Percentiles rank a stretch among this genome's conserved stretches.
Conservation (phyloP, 2,888 invertebrate genomes). For the Coleophora flavipennella region DNA sequence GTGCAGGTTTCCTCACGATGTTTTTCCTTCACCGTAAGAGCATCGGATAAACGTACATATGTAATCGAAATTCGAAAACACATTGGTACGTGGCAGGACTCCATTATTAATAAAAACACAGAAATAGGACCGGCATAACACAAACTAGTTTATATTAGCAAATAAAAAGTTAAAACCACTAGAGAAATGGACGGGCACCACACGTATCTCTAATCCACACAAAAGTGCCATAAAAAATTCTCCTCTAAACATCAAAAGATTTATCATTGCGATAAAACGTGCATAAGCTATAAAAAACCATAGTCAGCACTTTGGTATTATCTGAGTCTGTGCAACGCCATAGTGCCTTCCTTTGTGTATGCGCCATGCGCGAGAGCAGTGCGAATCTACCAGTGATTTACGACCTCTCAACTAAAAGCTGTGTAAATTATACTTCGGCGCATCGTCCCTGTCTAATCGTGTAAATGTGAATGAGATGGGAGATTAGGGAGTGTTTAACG, state of each 20-base stretch:
- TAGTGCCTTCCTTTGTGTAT: constrained; percentile 21
- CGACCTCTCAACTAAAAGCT: constrained; percentile 41
- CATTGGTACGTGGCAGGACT: no score
- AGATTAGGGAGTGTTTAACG: constrained; percentile 12
- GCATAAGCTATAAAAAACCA: not conserved
- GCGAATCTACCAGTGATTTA: constrained; percentile 52
- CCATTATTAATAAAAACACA: no score
- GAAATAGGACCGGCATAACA: not conserved
- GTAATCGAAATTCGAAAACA: no score
- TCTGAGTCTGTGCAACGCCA: not conserved
- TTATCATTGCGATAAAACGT: constrained; percentile 4
- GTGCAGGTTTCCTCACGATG: no score
- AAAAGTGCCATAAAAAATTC: not conserved
- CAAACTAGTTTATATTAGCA: not conserved
- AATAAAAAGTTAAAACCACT: not conserved
- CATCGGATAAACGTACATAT: no score
- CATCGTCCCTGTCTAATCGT: constrained; percentile 26
- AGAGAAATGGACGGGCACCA: not conserved
- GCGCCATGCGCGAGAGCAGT: constrained; percentile 34
- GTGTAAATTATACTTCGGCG: constrained; percentile 38
- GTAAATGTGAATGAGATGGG: constrained; percentile 16
- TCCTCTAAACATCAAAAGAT: not conserved
- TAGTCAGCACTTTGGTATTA: not conserved
- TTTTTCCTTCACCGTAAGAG: no score
- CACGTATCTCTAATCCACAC: no score